Evolutionary conservation across 2,888 invertebrate genomes (phyloP), one percentile per base, ranked within the genome.

Genomic region (Liodrosophila aerea): DNA sequence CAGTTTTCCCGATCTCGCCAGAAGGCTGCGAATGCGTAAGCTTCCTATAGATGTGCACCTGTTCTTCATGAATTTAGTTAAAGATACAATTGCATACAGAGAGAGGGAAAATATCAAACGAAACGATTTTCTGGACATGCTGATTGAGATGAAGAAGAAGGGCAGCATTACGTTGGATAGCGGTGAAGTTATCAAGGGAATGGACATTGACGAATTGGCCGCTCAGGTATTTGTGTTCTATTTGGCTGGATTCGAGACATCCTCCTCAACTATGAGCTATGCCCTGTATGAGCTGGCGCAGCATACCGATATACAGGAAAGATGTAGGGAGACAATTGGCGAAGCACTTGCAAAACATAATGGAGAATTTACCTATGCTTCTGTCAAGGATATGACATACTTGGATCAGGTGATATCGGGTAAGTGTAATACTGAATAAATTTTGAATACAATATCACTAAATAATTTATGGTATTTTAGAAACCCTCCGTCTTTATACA

Each of bases 231-330:
- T 81, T 60, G 64, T 87, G 0, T 88, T 88, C 46, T 87, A 80
- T 31, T 27, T 84, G 7, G 87, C 93, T 11, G 93, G 93, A 0
- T 93, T 93, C 69, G 93, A 93, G 86, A 93, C 93, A 0, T 93
- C 93, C 0, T 92, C 93, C 0, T 91, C 93, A 0, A 91, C 92
- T 0, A 91, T 93, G 15, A 91, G 92, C 62, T 92, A 92, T 61
- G 67, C 72, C 0, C 37, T 87, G 2, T 86, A 81, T 9, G 87
- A 87, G 30, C 22, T 87, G 34, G 85, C 86, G 0, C 40, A 64
- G 22, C 71, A 86, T 41, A 69, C 40, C 4, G 64, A 82, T 0
- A 53, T 87, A 43, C 87, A 51, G 72, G 76, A 33, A 1, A 73
- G 64, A 40, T 30, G 76, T 4, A 61, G 87, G 3, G 12, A 53